Evolutionary conservation across 2,113 vertebrate genomes (phyloP).

Genomic region (Dryoscopus gambensis): DNA sequence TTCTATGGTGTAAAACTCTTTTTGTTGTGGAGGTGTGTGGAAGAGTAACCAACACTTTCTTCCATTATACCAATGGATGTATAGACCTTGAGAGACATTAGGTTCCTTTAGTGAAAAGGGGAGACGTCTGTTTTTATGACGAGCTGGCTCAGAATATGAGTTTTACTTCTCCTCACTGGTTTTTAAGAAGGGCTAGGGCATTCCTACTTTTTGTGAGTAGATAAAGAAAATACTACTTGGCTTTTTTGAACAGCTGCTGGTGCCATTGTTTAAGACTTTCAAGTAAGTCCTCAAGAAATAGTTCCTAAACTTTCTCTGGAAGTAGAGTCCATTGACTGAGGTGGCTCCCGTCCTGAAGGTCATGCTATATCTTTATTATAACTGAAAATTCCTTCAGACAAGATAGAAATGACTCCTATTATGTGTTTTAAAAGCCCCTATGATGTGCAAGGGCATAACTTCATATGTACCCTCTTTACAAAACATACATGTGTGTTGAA

Average conservation of each 20-base stretch:
- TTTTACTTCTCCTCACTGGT: background rate
- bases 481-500: background rate
- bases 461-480: background rate
- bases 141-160: background rate
- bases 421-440: background rate
- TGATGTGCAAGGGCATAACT: background rate
- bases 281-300: background rate
- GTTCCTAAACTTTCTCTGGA: background rate
- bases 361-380: background rate
- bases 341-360: background rate
- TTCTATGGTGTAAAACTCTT: background rate
- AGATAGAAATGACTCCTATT: background rate
- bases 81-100: background rate
- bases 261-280: background rate
- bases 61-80: background rate
- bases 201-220: background rate
- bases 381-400: background rate
- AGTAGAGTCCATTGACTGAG: background rate
- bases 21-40: background rate
- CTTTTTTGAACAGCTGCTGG: background rate
- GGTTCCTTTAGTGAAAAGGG: background rate
- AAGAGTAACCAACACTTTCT: background rate
- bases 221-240: background rate
- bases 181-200: background rate
- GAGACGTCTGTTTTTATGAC: background rate